phyloP scores from a whole-genome alignment of 2,888 invertebrate species.

The Mellilla xanthometata region DNA sequence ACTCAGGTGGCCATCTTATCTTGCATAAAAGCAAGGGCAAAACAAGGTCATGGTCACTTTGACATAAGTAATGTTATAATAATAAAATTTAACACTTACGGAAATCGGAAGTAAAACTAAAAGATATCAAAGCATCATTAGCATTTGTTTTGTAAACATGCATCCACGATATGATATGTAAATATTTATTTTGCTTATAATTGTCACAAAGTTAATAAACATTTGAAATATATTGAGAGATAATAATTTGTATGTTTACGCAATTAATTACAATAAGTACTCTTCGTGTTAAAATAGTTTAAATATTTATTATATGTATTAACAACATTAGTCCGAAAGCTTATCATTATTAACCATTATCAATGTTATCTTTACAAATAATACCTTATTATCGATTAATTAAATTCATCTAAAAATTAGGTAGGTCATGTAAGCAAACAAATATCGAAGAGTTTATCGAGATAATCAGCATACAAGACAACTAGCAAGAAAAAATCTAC shows the following conservation, averaged over 20 bases:
- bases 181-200: slow-evolving; percentile 65
- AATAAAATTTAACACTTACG: slow-evolving; percentile 36
- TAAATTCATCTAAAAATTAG: too few species aligned
- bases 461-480: too few species aligned
- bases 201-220: slow-evolving; percentile 45
- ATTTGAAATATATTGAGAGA: slow-evolving; percentile 31
- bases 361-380: too few species aligned
- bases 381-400: too few species aligned
- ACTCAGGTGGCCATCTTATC: slow-evolving; percentile 29
- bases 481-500: too few species aligned
- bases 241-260: slow-evolving; percentile 2
- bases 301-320: too few species aligned
- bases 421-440: too few species aligned
- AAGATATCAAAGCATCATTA: slow-evolving; percentile 56
- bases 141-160: slow-evolving; percentile 69
- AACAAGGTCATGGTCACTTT: slow-evolving; percentile 27
- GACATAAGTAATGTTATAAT: slow-evolving; percentile 29
- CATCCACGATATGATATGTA: slow-evolving; percentile 56
- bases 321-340: too few species aligned
- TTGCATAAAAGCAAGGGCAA: slow-evolving; percentile 31
- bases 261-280: neutral
- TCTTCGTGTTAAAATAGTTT: neutral
- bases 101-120: slow-evolving; percentile 53
- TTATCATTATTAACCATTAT: too few species aligned
- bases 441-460: too few species aligned